phyloP scores from a whole-genome alignment of 2,888 invertebrate species.

The Strigamia transsilvanica region DNA sequence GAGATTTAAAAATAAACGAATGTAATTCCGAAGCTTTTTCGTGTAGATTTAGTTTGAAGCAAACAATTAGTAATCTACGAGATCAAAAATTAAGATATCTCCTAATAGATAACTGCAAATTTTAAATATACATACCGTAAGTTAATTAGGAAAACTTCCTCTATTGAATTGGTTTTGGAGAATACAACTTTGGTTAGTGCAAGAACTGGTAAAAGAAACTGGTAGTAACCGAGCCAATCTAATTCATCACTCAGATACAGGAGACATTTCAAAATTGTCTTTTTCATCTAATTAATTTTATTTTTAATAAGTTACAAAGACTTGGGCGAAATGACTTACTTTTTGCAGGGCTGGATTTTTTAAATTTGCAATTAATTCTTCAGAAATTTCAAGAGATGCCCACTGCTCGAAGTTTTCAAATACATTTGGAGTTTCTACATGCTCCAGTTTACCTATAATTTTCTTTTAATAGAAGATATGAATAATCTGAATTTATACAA shows the following conservation, averaged over 20 bases:
- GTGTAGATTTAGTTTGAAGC: not conserved
- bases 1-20: not conserved
- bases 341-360: not conserved
- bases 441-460: not conserved
- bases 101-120: not conserved
- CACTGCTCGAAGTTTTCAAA: not conserved
- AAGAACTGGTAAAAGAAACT: not conserved
- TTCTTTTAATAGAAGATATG: not conserved
- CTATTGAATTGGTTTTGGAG: not conserved
- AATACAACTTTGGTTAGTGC: not conserved
- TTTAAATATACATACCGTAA: not conserved
- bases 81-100: not conserved
- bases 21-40: not conserved
- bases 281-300: slow-evolving; percentile 11
- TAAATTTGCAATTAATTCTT: not conserved
- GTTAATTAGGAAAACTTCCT: not conserved
- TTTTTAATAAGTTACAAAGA: not conserved
- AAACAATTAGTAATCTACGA: not conserved
- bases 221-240: not conserved
- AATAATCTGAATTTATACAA: not conserved
- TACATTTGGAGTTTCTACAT: not conserved
- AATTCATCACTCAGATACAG: not conserved
- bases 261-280: not conserved
- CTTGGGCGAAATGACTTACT: not conserved
- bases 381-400: not conserved